Evolutionary conservation across 2,113 vertebrate species (phyloP).

Genomic region (Megalops atlanticus): DNA sequence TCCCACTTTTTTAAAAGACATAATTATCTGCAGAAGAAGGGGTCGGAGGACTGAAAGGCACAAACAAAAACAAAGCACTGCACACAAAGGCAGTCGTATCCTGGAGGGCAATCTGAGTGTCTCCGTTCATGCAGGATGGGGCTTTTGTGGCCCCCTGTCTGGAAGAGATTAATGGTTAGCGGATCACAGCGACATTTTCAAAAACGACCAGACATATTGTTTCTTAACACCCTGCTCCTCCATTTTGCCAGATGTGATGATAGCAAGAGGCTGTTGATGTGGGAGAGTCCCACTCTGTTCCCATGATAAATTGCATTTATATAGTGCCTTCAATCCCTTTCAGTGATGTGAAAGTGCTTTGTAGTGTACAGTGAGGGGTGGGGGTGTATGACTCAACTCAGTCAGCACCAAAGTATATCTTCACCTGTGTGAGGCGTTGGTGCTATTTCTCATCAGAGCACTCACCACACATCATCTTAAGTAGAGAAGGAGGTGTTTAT

Average conservation of each 20-base stretch:
- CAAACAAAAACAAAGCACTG: background rate
- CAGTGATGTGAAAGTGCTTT: no score
- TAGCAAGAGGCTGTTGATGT: background rate
- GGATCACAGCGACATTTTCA: background rate
- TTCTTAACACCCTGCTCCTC: background rate
- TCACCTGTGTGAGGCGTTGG: no score
- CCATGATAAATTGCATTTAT: no score
- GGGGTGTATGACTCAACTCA: no score
- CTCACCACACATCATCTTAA: no score
- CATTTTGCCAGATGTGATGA: background rate
- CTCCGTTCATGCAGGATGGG: background rate
- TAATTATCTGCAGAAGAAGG: background rate
- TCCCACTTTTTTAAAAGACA: background rate
- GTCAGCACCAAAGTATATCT: no score
- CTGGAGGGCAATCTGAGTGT: background rate
- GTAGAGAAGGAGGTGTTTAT: no score
- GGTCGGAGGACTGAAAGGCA: background rate
- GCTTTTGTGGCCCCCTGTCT: background rate
- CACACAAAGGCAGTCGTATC: background rate
- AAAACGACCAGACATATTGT: slow-evolving; percentile 1
- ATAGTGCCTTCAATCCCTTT: no score
- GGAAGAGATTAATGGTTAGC: slow-evolving; percentile 2
- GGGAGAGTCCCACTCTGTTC: no score
- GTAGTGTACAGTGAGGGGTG: no score
- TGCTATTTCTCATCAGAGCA: no score